Base-by-base conservation (phyloP, 2,888 invertebrate species). In the Blomia tropicalis region DNA sequence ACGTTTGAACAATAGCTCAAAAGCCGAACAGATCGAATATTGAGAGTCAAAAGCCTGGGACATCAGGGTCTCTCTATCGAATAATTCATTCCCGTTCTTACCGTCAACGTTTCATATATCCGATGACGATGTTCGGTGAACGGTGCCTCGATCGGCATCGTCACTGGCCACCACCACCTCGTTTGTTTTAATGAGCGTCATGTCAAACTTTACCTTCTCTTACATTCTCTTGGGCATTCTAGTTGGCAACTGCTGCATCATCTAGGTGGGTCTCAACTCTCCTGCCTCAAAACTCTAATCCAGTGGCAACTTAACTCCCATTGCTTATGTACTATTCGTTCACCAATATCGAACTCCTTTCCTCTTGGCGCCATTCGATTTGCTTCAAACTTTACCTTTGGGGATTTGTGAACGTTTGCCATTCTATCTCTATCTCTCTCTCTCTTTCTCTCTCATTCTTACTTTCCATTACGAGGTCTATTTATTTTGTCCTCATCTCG, bases 141-240 rank as follows among this genome's bases (percentile, higher is more conserved):
- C n/a, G n/a, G n/a, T n/a, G n/a, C n/a, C n/a, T n/a, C n/a, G n/a
- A n/a, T n/a, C n/a, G n/a, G n/a, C n/a, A n/a, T n/a, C n/a, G n/a
- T n/a, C n/a, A n/a, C n/a, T n/a, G n/a, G n/a, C n/a, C n/a, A n/a
- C 51, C 51, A 11, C 51, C n/a, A 47, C 51, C 51, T 47, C 51
- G 51, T 47, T 47, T 47, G 51, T 47, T 47, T 47, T 47, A 47
- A 47, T 47, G 51, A 47, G 51, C 51, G 51, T 47, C 17, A 36
- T 47, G 51, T 47, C 51, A 47, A 47, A 47, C 51, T 47, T 47
- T 47, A 47, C 51, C 51, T 47, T 47, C 51, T 27, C 36, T 17
- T 36, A 17, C 36, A 36, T 7, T 36, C 36, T 36, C 36, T 17
- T 36, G 36, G 36, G 36, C 36, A 36, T 36, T n/a, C n/a, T n/a